Base-by-base conservation (phyloP, 1,140 invertebrate species). In the Aradophagus sp. region DNA sequence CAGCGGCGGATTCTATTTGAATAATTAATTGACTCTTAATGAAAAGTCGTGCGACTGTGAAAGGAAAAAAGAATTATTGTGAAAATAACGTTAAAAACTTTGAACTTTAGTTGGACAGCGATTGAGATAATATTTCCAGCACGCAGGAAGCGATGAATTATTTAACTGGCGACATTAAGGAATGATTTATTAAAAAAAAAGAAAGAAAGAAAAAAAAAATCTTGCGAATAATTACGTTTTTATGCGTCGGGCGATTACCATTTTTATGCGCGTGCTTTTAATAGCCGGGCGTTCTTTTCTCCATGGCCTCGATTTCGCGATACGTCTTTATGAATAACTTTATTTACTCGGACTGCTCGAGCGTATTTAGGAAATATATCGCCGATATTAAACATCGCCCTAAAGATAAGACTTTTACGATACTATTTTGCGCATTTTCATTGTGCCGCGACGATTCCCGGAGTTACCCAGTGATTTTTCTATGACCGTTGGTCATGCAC, bases 11-110 rank as follows among this genome's bases (percentile, higher is more conserved):
- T 66, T 66, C 35, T 23, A 56, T 56, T 66, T 66, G 15, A 66
- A 66, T 66, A 56, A 66, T 48, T 56, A 56, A 66, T 66, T 66
- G 52, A 12, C 61, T 55, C 32, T 55, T 55, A 65, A 65, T 65
- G 61, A 65, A 65, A 55, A 65, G 39, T 39, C 34, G 48, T 16
- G 50, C 34, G 19, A 12, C 11, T n/a, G n/a, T n/a, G n/a, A n/a
- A n/a, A n/a, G n/a, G 17, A 31, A 32, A 35, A 61, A 52, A 62
- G 41, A 41, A 13, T 34, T 23, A 32, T 38, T 39, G 14, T 29
- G 36, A 50, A 62, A 62, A 62, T 36, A 27, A 17, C 32, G 32
- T 6, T 7, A 10, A 42, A 19, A 63, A 45, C 31, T 44, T 44
- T 36, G 23, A 52, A 35, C 32, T 44, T 34, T 15, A 23, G 15